A percentile compares a stretch with the other conserved stretches of the same genome.
Conservation (phyloP, 2,888 invertebrate genomes). For the Athalia cordata region DNA sequence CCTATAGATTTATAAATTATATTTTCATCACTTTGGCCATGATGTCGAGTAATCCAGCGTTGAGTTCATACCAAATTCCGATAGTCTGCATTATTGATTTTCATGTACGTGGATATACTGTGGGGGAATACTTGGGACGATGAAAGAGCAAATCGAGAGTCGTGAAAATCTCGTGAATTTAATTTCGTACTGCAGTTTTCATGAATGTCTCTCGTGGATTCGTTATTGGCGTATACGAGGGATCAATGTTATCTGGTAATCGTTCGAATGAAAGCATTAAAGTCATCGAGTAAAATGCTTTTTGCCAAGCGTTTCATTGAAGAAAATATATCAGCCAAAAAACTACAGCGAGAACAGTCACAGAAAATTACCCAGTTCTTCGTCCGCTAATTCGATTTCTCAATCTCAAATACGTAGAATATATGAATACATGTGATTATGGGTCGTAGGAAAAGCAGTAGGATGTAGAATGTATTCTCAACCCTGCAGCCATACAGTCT, state of each 20-base stretch:
- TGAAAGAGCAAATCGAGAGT: neutral
- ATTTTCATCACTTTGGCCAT: neutral
- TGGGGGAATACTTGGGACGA: neutral
- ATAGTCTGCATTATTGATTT: neutral
- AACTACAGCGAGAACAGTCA: too few species aligned
- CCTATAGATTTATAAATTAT: neutral
- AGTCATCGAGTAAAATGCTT: neutral
- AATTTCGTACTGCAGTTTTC: neutral
- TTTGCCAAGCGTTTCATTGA: neutral
- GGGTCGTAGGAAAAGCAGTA: neutral
- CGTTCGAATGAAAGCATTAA: slow-evolving; percentile 12
- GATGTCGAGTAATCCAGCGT: too few species aligned
- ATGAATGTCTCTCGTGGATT: neutral
- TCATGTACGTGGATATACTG: neutral
- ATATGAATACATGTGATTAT: slow-evolving; percentile 9
- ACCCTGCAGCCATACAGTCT: neutral
- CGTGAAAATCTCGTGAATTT: neutral
- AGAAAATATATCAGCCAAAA: neutral
- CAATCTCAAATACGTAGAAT: neutral
- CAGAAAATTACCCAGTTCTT: neutral
- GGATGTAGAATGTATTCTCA: slow-evolving; percentile 2
- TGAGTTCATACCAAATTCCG: neutral
- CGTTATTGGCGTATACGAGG: neutral
- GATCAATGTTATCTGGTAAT: neutral
- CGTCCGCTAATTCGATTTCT: neutral